Evolutionary conservation across 2,113 vertebrate genomes (phyloP).

Genomic region (Microtus montanus): DNA sequence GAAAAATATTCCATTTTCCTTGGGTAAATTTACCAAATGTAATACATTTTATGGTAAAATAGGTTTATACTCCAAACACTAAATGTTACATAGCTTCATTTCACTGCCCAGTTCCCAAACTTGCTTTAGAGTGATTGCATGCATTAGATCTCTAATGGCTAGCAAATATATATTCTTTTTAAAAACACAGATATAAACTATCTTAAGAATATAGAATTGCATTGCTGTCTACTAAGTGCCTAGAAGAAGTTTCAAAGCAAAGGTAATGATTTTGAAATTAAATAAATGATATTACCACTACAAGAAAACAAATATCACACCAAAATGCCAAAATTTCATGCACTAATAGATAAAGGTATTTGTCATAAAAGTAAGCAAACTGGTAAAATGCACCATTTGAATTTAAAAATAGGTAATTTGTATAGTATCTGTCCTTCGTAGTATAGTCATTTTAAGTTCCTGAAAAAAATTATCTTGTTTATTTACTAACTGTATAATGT

Average conservation of each 20-base stretch:
- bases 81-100: background rate
- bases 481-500: background rate
- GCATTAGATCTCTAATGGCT: background rate
- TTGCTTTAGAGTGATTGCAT: background rate
- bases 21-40: background rate
- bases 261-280: background rate
- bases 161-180: background rate
- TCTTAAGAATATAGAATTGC: background rate
- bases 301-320: background rate
- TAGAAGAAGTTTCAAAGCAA: background rate
- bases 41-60: background rate
- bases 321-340: background rate
- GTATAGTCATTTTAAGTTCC: background rate
- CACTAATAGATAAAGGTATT: background rate
- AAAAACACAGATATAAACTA: background rate
- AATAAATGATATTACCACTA: background rate
- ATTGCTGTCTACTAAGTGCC: background rate
- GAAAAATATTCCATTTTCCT: background rate
- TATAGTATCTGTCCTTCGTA: background rate
- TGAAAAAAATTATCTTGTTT: background rate
- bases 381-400: background rate
- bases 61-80: background rate
- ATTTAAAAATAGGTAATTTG: background rate
- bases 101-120: background rate
- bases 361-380: background rate